These are phyloP conservation scores for Parasteatoda tepidariorum DNA, from an alignment of 1,140 invertebrate species.

Conservation along the genomic window DNA sequence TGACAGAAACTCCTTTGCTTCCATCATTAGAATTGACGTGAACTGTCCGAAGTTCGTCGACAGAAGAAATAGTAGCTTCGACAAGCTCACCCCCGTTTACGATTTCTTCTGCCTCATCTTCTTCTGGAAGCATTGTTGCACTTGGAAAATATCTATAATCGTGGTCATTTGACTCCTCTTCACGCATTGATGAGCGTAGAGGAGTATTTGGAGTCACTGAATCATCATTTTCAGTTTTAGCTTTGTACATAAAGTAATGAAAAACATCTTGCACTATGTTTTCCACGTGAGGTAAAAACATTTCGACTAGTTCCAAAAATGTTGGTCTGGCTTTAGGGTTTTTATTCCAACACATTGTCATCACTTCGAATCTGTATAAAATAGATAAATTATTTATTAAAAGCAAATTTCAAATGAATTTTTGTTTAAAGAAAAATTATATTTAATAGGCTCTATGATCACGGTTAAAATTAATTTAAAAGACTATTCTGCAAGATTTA, in stretches of 20 bases:
- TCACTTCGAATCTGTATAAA: slow-evolving; percentile 78
- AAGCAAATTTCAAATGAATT: neutral
- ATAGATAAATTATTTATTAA: neutral
- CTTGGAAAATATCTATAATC: slow-evolving; percentile 64
- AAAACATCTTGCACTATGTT: slow-evolving; percentile 21
- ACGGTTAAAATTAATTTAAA: too few species aligned
- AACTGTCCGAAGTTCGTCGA: slow-evolving; percentile 25
- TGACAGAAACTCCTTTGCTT: slow-evolving; percentile 64
- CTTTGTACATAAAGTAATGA: slow-evolving; percentile 69
- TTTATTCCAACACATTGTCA: slow-evolving; percentile 90
- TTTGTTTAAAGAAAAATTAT: neutral
- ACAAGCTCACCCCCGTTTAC: slow-evolving; percentile 8
- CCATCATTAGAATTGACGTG: slow-evolving; percentile 66
- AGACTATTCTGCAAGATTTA: too few species aligned
- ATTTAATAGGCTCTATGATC: neutral
- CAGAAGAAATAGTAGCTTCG: neutral
- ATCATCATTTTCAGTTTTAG: slow-evolving; percentile 63
- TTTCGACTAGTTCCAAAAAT: slow-evolving; percentile 81
- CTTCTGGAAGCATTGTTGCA: slow-evolving; percentile 55
- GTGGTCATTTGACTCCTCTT: slow-evolving; percentile 17
- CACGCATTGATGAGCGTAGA: slow-evolving; percentile 15
- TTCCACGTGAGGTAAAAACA: slow-evolving; percentile 57
- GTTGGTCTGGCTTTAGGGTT: slow-evolving; percentile 81
- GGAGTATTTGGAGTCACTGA: slow-evolving; percentile 61
- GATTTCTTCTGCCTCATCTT: neutral